Evolutionary conservation across 2,113 vertebrate genomes (phyloP), one percentile per base, ranked within the genome.

Genomic region (Neotoma lepida): DNA sequence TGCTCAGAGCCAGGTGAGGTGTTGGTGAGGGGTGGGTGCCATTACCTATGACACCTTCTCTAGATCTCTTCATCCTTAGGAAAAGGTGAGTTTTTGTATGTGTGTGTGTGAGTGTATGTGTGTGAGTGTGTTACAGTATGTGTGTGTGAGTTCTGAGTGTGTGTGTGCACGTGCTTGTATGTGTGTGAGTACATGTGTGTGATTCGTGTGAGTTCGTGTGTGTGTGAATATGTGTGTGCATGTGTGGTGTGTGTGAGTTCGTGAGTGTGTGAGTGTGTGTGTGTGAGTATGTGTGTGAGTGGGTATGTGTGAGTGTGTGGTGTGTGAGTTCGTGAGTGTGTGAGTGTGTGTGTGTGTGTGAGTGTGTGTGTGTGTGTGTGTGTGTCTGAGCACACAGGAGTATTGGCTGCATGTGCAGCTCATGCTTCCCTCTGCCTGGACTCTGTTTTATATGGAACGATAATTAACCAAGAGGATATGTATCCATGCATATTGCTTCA

Each of bases 1-100:
- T 2, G 13, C 41, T 9, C 6, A 66, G 85, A 70, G 22, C 71
- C 95, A 95, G 90, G 82, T 89, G 77, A 95, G 66, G 49, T 20
- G 3, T 13, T 14, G 58, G 26, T 0, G 5, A 51, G 35, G 33
- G 2, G 33, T 5, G 63, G 22, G 41, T 9, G 28, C 30, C 26
- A 1, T 17, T 64, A 6, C 85, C 54, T 66, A 15, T 17, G 35
- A 68, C 54, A n/a, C 14, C 18, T 49, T 18, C 71, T 51, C 56
- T 20, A 46, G 49, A 33, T 41, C 20, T 8, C 13, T 20, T 41
- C 3, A 44, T 51, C 6, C 63, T 70, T 84, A 88, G 80, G 58
- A 58, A 64, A 14, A 81, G 41, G 66, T 87, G 51, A 9, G 35
- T 81, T n/a, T 61, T 39, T 30, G 13, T 66, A 28, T 33, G 30